phyloP scores from a whole-genome alignment of 2,113 vertebrate species.

The Chamaetylas fuelleborni region DNA sequence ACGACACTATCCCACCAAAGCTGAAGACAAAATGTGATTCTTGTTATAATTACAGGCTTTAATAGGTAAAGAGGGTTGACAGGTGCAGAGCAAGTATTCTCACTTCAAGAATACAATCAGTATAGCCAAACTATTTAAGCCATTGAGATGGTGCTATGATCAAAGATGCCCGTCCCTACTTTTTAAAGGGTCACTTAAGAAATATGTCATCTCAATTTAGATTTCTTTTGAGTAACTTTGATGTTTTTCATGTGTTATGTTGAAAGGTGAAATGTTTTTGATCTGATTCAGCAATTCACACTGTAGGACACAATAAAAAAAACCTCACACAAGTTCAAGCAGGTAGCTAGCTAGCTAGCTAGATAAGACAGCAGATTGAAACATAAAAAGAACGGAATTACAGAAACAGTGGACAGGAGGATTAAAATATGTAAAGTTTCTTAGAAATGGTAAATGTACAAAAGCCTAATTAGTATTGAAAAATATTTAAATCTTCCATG shows the following conservation, averaged over 20 bases:
- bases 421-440: background rate
- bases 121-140: background rate
- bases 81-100: conserved; percentile 58
- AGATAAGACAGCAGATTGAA: background rate
- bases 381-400: background rate
- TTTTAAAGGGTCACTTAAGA: background rate
- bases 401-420: background rate
- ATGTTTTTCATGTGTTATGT: background rate
- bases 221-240: background rate
- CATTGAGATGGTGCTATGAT: background rate
- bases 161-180: background rate
- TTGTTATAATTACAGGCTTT: conserved; percentile 75
- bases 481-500: conserved; percentile 48
- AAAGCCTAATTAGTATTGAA: conserved; percentile 26
- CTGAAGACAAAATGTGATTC: conserved; percentile 44
- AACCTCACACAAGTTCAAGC: background rate
- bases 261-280: background rate
- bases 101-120: conserved; percentile 26
- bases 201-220: background rate
- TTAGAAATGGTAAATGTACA: background rate
- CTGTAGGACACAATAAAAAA: background rate
- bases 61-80: background rate
- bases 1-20: conserved; percentile 30
- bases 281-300: background rate
- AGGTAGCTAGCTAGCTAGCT: background rate